These are phyloP conservation scores for Drosophila tani DNA, from an alignment of 1,140 invertebrate species.

Conservation along the genomic window DNA sequence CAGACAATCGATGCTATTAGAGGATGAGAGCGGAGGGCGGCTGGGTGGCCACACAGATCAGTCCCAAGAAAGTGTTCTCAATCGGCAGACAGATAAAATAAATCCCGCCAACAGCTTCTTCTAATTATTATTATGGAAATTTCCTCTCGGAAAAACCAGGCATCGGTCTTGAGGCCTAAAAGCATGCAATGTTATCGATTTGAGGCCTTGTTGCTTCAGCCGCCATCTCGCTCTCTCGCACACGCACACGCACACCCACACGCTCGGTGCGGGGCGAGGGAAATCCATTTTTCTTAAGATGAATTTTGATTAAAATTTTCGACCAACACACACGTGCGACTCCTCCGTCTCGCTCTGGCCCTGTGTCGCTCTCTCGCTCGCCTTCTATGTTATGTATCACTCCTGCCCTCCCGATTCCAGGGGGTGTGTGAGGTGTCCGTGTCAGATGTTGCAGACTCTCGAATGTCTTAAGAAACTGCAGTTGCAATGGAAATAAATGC, in stretches of 20 bases:
- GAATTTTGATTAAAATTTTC: slow-evolving; percentile 81
- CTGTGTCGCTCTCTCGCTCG: slow-evolving; percentile 22
- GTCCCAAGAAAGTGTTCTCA: slow-evolving; percentile 6
- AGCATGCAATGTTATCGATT: slow-evolving; percentile 73
- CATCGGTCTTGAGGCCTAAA: slow-evolving; percentile 58
- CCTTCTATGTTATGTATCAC: slow-evolving; percentile 60
- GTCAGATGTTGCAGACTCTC: neutral
- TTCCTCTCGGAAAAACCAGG: slow-evolving; percentile 41
- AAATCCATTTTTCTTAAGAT: slow-evolving; percentile 79
- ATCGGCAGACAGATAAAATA: slow-evolving; percentile 6
- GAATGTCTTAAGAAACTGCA: slow-evolving; percentile 80
- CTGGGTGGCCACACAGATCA: neutral
- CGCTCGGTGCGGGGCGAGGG: slow-evolving; percentile 6
- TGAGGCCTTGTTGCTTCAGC: slow-evolving; percentile 52
- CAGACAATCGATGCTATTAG: slow-evolving; percentile 51
- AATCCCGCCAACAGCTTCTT: slow-evolving; percentile 24
- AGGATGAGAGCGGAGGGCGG: neutral
- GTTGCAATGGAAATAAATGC: slow-evolving; percentile 46
- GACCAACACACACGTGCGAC: slow-evolving; percentile 60
- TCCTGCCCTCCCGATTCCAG: slow-evolving; percentile 2
- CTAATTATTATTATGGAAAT: slow-evolving; percentile 68
- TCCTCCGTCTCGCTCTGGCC: slow-evolving; percentile 24
- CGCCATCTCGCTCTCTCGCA: slow-evolving; percentile 62
- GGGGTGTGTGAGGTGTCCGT: slow-evolving; percentile 10
- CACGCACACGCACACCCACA: neutral